These are phyloP conservation scores for Drosophila yakuba DNA, from an alignment of 1,140 invertebrate genomes.

Conservation along the genomic window DNA sequence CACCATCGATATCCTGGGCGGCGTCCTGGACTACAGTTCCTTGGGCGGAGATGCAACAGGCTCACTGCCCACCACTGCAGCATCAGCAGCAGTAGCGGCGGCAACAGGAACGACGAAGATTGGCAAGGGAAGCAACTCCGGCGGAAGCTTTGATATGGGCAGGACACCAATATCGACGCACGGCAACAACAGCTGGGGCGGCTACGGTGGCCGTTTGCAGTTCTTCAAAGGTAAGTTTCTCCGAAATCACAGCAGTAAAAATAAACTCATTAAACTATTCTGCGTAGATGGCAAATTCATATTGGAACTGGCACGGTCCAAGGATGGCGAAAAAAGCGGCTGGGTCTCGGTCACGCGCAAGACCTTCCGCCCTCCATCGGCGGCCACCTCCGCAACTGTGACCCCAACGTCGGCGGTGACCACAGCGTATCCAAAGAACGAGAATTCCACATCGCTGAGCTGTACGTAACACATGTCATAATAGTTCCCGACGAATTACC, in stretches of 20 bases:
- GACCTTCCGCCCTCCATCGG: constrained; percentile 92
- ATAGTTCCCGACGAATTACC: neutral
- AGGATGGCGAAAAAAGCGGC: constrained; percentile 91
- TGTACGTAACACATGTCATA: constrained; percentile 61
- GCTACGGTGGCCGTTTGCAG: constrained; percentile 85
- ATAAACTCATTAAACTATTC: neutral
- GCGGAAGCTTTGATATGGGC: constrained; percentile 70
- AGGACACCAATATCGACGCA: constrained; percentile 79
- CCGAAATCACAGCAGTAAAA: neutral
- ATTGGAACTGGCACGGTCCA: constrained; percentile 92
- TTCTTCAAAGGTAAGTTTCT: constrained; percentile 85
- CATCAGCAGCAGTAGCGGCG: neutral
- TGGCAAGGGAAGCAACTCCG: constrained; percentile 36
- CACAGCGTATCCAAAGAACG: constrained; percentile 84
- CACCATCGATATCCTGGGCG: constrained; percentile 56
- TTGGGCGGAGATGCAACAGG: constrained; percentile 45
- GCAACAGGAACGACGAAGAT: constrained; percentile 34
- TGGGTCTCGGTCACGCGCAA: constrained; percentile 95
- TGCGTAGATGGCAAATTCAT: constrained; percentile 93
- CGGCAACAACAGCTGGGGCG: constrained; percentile 55
- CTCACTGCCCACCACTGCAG: constrained; percentile 18
- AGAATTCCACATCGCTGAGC: constrained; percentile 85
- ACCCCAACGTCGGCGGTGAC: constrained; percentile 86
- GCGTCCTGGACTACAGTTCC: constrained; percentile 74
- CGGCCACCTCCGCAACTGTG: constrained; percentile 79